These are phyloP conservation scores for Diplosoma virens DNA, from an alignment of 23 tunicate species.

Conservation along the genomic window DNA sequence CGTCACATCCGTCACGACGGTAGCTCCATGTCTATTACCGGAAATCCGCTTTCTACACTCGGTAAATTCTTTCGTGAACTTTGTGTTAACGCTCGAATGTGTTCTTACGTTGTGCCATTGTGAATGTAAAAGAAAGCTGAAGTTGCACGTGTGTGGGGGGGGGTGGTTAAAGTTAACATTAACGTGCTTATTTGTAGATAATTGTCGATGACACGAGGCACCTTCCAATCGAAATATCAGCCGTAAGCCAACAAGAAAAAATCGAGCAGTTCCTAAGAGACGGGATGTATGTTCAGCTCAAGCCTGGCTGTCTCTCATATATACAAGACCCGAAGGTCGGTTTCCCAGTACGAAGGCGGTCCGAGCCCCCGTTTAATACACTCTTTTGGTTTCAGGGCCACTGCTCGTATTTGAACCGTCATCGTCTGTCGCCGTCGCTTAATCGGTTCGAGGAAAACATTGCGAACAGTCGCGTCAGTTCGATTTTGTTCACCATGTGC, in stretches of 20 bases:
- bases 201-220: slow-evolving; percentile 58
- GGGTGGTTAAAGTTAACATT: no score
- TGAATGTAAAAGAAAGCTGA: no score
- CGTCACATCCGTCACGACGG: slow-evolving; percentile 14
- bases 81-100: no score
- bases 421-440: background rate
- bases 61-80: slow-evolving; percentile 21
- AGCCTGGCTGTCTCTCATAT: slow-evolving; percentile 64
- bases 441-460: slow-evolving; percentile 23
- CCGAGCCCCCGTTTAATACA: no score
- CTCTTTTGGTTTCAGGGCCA: slow-evolving; percentile 19
- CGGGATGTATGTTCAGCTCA: slow-evolving; percentile 82
- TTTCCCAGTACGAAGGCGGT: no score
- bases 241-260: slow-evolving; percentile 38
- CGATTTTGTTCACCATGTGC: slow-evolving; percentile 5
- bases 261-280: slow-evolving; percentile 37
- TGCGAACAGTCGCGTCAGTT: background rate
- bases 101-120: no score
- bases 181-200: slow-evolving; percentile 6
- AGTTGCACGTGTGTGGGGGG: no score
- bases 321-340: slow-evolving; percentile 86
- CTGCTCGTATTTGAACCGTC: slow-evolving; percentile 20
- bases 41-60: slow-evolving; percentile 52
- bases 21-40: slow-evolving; percentile 89
- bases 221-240: slow-evolving; percentile 46